Conservation (phyloP, 1,140 invertebrate genomes). For the Danaus melanippus region DNA sequence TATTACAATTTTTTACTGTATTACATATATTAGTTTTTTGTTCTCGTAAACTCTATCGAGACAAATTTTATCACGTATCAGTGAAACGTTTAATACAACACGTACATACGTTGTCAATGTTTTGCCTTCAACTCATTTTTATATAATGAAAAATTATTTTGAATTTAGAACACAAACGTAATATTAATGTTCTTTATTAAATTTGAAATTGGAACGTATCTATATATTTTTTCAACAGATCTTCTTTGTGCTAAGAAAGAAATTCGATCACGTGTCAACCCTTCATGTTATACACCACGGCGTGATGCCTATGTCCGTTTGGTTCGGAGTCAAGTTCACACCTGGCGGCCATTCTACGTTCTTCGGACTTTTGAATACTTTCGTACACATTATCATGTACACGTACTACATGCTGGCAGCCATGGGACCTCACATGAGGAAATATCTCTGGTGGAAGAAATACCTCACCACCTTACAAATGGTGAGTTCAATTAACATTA, state of each 20-base stretch:
- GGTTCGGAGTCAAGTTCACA: slow-evolving; percentile 97
- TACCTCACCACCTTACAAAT: slow-evolving; percentile 91
- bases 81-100: too few species aligned
- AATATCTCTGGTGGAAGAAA: slow-evolving; percentile 94
- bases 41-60: too few species aligned
- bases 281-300: slow-evolving; percentile 97
- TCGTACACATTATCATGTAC: slow-evolving; percentile 91
- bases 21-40: too few species aligned
- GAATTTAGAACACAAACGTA: too few species aligned
- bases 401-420: slow-evolving; percentile 89
- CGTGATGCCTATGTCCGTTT: slow-evolving; percentile 96
- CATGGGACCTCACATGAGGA: slow-evolving; percentile 86
- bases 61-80: too few species aligned
- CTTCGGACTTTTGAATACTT: slow-evolving; percentile 89
- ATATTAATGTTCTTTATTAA: too few species aligned
- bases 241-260: slow-evolving; percentile 95
- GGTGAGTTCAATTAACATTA: slow-evolving; percentile 67
- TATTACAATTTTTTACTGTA: too few species aligned
- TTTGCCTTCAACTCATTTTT: too few species aligned
- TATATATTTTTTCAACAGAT: slow-evolving; percentile 72
- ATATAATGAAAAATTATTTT: too few species aligned
- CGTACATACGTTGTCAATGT: too few species aligned
- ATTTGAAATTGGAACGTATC: too few species aligned
- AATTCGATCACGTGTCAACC: slow-evolving; percentile 92
- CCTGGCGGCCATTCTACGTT: slow-evolving; percentile 90